Evolutionary conservation across 2,888 invertebrate species (phyloP).

Genomic region (Minunthozetes semirufus): DNA sequence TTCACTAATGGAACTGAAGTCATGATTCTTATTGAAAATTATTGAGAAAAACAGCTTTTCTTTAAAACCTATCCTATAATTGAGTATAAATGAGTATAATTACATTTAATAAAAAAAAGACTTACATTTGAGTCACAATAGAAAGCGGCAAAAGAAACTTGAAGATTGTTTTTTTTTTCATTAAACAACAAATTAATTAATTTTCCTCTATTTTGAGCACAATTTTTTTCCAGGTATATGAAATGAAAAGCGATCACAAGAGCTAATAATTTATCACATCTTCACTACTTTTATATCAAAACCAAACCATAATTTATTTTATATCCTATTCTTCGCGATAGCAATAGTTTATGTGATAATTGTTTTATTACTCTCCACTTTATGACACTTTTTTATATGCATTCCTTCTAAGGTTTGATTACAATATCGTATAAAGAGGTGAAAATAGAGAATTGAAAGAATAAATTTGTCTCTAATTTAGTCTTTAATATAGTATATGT

Average conservation of each 20-base stretch:
- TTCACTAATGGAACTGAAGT: slow-evolving; percentile 12
- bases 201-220: background rate
- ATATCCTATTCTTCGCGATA: background rate
- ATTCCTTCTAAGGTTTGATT: background rate
- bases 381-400: background rate
- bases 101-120: background rate
- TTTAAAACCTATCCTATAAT: too few species aligned
- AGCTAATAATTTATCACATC: background rate
- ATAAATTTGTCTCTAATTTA: too few species aligned
- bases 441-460: too few species aligned
- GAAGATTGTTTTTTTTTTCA: background rate
- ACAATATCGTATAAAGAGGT: background rate
- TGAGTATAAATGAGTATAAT: too few species aligned
- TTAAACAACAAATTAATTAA: background rate
- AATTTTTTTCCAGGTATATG: slow-evolving; percentile 11
- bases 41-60: background rate
- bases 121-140: background rate
- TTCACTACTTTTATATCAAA: background rate
- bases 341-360: background rate
- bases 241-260: background rate
- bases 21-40: background rate
- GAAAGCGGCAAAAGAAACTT: background rate
- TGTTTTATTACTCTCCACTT: background rate
- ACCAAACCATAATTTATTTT: background rate
- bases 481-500: too few species aligned